Conservation (phyloP, 2,797 vertebrate species). For the Psittacula echo region DNA sequence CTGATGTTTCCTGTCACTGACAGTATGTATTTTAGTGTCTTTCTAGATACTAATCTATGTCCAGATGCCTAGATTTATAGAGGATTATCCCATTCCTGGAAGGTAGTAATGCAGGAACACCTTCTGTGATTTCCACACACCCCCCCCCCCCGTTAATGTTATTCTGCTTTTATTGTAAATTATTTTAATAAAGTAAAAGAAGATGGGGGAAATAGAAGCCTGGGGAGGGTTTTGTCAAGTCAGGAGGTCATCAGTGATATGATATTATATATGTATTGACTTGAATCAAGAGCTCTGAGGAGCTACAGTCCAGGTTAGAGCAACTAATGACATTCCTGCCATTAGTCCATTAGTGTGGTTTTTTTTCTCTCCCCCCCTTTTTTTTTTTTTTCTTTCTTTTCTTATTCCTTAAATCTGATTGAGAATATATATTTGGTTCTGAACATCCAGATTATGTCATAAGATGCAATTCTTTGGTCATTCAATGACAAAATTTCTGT, state of each 20-base stretch:
- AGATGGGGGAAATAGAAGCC: not conserved
- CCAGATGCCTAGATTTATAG: not conserved
- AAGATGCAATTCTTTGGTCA: not conserved
- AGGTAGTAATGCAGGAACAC: not conserved
- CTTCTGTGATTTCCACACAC: not conserved
- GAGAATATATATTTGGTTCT: not conserved
- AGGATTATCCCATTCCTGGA: not conserved
- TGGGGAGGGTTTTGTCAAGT: not conserved
- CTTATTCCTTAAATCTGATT: not conserved
- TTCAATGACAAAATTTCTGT: not conserved
- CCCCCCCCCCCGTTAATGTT: not conserved
- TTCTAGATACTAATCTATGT: not conserved
- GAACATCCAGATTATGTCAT: not conserved
- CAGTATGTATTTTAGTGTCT: not conserved
- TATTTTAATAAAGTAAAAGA: not conserved
- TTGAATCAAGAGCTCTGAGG: not conserved
- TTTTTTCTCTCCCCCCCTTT: not conserved
- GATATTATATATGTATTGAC: not conserved
- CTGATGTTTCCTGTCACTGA: not conserved
- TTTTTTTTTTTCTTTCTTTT: no score
- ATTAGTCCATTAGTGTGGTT: not conserved
- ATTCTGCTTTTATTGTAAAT: not conserved
- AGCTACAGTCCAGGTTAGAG: not conserved
- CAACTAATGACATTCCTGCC: not conserved
- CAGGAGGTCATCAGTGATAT: accelerated